Conservation (phyloP, 2,797 vertebrate genomes). For the Anolis apletophallus region DNA sequence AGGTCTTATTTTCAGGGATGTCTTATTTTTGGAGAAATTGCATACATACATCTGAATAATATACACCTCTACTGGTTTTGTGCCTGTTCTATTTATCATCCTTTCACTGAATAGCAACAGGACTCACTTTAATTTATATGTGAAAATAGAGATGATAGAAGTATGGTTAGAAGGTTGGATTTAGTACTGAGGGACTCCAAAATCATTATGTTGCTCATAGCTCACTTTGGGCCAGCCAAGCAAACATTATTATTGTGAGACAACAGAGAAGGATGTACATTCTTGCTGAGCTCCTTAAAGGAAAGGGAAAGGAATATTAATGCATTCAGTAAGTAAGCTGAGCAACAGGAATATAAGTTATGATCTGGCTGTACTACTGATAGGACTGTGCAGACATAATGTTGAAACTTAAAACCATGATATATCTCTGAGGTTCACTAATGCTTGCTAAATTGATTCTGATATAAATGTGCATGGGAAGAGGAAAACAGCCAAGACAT, state of each 20-base stretch:
- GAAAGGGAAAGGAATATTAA: too few relatives aligned
- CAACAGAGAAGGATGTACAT: background rate
- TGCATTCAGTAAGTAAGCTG: too few relatives aligned
- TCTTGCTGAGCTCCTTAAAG: too few relatives aligned
- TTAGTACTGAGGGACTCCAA: background rate
- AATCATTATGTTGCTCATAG: background rate
- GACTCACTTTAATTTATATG: background rate
- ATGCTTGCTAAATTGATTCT: background rate
- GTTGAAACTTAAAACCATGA: background rate
- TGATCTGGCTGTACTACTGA: too few relatives aligned
- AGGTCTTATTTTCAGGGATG: too few relatives aligned
- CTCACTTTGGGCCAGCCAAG: background rate
- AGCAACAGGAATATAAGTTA: too few relatives aligned
- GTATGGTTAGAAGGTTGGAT: background rate
- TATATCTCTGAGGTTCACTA: background rate
- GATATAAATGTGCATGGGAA: too few relatives aligned
- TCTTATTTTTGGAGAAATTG: too few relatives aligned
- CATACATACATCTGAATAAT: background rate
- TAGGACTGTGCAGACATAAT: too few relatives aligned
- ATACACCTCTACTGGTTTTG: background rate
- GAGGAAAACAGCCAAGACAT: background rate
- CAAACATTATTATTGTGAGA: background rate
- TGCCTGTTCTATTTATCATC: background rate
- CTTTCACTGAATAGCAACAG: background rate
- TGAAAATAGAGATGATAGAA: background rate